Conservation (phyloP, 2,797 vertebrate genomes). For the Aldrovandia affinis region DNA sequence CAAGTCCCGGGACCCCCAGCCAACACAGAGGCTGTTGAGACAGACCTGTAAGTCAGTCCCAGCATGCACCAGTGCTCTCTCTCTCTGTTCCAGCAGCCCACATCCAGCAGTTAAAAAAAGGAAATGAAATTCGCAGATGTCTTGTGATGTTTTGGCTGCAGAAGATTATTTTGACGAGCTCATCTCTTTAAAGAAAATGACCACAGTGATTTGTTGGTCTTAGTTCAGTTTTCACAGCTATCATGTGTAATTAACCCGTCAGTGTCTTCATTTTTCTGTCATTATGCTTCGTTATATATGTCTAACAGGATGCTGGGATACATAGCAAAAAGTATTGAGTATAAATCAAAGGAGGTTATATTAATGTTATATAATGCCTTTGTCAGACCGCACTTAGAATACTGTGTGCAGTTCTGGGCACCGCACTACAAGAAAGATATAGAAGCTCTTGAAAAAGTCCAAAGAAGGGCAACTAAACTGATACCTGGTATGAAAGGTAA, state of each 20-base stretch:
- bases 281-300: no score
- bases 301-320: no score
- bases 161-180: background rate
- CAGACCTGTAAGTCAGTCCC: constrained; percentile 84
- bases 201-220: constrained; percentile 42
- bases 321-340: no score
- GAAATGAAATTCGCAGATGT: constrained; percentile 1
- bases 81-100: background rate
- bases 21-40: constrained; percentile 76
- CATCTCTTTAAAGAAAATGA: constrained; percentile 29
- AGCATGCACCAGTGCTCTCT: background rate
- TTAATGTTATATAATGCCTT: no score
- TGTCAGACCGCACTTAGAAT: no score
- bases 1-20: constrained; percentile 67
- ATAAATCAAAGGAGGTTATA: no score
- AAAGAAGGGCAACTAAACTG: no score
- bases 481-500: no score
- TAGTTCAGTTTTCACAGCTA: constrained; percentile 3
- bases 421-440: no score
- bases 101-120: background rate
- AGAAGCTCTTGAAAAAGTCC: no score
- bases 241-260: background rate
- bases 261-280: background rate
- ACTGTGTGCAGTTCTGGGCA: no score
- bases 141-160: no score